phyloP scores from a whole-genome alignment of 2,113 vertebrate genomes.

The Crotalus helleri region DNA sequence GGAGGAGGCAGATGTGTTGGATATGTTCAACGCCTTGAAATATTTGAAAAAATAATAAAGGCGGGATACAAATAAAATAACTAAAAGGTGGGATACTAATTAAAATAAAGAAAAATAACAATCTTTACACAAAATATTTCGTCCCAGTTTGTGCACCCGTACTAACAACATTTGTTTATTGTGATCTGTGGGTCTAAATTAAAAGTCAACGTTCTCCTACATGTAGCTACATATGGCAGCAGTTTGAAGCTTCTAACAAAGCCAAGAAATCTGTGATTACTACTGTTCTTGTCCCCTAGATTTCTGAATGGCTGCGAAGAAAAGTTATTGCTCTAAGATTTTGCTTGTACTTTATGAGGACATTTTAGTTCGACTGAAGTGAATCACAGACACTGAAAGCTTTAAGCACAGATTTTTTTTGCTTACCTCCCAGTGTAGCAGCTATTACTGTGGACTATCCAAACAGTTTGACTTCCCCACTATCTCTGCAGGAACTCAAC shows the following conservation, averaged over 20 bases:
- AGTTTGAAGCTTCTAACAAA: background rate
- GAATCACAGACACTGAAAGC: background rate
- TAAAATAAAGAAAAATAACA: background rate
- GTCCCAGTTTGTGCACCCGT: background rate
- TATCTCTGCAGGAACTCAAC: background rate
- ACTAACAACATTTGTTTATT: background rate
- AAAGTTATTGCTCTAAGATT: background rate
- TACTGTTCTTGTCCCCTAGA: background rate
- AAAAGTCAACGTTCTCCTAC: background rate
- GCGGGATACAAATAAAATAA: background rate
- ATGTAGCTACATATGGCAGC: background rate
- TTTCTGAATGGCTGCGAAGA: too few species aligned
- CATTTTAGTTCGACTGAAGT: background rate
- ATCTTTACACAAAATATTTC: background rate
- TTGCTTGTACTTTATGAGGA: background rate
- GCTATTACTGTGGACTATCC: background rate
- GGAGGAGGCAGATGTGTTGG: background rate
- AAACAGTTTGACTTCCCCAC: background rate
- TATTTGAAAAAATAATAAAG: background rate
- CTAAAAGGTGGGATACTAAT: background rate
- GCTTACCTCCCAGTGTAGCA: background rate
- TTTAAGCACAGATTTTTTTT: background rate
- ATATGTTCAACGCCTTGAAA: background rate
- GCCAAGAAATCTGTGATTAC: background rate
- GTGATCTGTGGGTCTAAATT: background rate